Conservation (phyloP, 2,113 vertebrate genomes). For the Hemiscyllium ocellatum region DNA sequence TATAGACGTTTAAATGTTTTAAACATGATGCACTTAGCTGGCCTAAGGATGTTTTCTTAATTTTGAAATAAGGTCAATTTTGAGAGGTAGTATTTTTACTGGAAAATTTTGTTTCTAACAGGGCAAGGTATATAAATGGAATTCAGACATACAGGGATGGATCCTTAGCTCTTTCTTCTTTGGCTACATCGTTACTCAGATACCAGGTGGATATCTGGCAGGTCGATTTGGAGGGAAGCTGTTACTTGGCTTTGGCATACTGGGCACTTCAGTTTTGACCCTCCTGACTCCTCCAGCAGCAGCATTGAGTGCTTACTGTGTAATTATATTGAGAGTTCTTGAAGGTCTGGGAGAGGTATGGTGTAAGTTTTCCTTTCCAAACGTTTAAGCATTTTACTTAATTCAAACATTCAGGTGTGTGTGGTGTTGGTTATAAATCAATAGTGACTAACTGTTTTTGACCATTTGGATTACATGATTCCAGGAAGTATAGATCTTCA, state of each 20-base stretch:
- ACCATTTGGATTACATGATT: not conserved
- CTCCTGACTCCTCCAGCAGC: constrained; percentile 84
- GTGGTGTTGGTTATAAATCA: no score
- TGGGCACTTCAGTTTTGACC: constrained; percentile 77
- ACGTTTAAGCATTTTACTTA: not conserved
- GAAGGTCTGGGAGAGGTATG: constrained; percentile 91
- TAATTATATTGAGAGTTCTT: constrained; percentile 76
- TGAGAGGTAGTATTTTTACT: not conserved
- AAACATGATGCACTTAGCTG: not conserved
- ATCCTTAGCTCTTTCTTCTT: constrained; percentile 97
- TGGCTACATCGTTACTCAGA: constrained; percentile 90
- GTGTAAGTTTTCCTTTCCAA: not conserved
- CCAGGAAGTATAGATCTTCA: not conserved
- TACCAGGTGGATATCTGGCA: constrained; percentile 87
- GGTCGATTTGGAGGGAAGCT: constrained; percentile 77
- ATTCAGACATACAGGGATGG: constrained; percentile 90
- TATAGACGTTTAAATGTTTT: not conserved
- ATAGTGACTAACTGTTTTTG: not conserved
- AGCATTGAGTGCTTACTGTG: constrained; percentile 70
- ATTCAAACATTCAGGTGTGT: not conserved
- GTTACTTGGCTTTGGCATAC: constrained; percentile 77
- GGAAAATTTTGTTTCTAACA: constrained; percentile 45
- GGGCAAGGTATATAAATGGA: constrained; percentile 81
- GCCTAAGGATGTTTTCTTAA: no score
- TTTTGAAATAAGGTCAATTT: not conserved